Evolutionary conservation across 2,888 invertebrate species (phyloP), one percentile per base, ranked within the genome.

Genomic region (Drosophila merina): DNA sequence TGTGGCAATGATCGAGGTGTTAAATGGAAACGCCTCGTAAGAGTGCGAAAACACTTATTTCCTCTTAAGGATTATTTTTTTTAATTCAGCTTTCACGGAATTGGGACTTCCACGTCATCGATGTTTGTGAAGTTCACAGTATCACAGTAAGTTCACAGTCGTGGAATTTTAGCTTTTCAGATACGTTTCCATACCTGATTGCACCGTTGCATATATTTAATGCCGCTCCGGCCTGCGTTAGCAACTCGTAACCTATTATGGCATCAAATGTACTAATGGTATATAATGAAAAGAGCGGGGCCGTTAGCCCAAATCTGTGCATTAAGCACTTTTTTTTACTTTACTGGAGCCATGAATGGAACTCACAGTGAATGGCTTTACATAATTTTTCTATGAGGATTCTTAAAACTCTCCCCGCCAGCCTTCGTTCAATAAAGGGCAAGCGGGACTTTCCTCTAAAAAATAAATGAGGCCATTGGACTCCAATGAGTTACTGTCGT

Each of bases 271-370:
- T 33, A 14, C 10, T 36, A 3, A 56, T 40, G 0, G 59, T 52
- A n/a, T 54, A 30, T 7, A 60, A n/a, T 5, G 51, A 14, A 12
- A 67, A 64, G 12, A 58, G 50, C 30, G 28, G 33, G 26, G 44
- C 20, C 2, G n/a, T 30, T 9, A 30, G 49, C 4, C 33, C 14
- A 12, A 56, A 56, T 14, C 59, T 63, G 45, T 42, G 68, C 48
- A 55, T 60, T 3, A 56, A 8, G 38, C 56, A 62, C 25, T 73
- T 70, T 30, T 42, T 42, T 49, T 57, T 8, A 69, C 38, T 26
- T 44, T 44, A 42, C 45, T 69, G 36, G 51, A 54, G 20, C 66
- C 58, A 20, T 68, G 64, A 25, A 59, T 63, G 10, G 70, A 75
- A 14, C 14, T 14, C 14, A 42, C 50, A 6, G 57, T 42, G 33